phyloP scores from a whole-genome alignment of 2,113 vertebrate species.

The Oxygymnocypris stewartii region DNA sequence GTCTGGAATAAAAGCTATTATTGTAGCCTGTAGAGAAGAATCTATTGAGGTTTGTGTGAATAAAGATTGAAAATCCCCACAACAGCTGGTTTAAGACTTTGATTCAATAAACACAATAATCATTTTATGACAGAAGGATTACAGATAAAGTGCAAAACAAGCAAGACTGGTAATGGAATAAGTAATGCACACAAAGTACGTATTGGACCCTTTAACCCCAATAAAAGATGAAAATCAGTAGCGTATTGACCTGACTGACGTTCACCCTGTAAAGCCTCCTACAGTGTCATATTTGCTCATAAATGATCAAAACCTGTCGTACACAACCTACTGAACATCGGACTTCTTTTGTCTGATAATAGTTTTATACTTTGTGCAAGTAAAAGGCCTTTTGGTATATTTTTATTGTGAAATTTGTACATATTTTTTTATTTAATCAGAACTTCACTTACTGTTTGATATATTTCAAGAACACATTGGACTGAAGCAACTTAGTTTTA shows the following conservation, averaged over 20 bases:
- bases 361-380: too few species aligned
- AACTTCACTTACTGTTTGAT: background rate
- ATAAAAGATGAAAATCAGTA: background rate
- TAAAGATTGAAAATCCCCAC: slow-evolving; percentile 66
- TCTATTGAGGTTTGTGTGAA: slow-evolving; percentile 64
- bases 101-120: background rate
- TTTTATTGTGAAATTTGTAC: background rate
- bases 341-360: background rate
- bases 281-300: background rate
- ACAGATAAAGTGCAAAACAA: background rate
- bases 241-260: background rate
- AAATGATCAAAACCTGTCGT: background rate
- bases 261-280: background rate
- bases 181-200: background rate
- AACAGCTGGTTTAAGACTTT: background rate
- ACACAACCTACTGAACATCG: background rate
- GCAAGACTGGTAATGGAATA: background rate
- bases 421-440: background rate
- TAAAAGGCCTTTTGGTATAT: background rate
- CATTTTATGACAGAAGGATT: background rate
- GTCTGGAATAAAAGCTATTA: slow-evolving; percentile 63
- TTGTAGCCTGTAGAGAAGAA: slow-evolving; percentile 68
- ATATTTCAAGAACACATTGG: background rate
- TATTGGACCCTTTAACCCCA: background rate
- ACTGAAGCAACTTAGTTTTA: background rate